phyloP scores from a whole-genome alignment of 2,888 invertebrate genomes.

The Heliconius sara region DNA sequence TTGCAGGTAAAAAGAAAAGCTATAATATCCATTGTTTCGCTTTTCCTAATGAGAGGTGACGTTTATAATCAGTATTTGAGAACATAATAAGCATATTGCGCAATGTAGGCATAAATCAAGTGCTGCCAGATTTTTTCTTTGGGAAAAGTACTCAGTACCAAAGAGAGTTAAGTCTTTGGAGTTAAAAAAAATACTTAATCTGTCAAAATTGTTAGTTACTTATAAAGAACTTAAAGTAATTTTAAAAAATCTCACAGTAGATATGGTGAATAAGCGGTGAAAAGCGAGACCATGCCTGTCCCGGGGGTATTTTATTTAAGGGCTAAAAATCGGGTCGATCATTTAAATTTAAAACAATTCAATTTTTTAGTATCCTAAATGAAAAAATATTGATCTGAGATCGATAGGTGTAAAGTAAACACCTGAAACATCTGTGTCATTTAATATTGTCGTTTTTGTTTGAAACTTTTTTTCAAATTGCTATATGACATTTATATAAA shows the following conservation, averaged over 20 bases:
- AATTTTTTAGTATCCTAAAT: constrained; percentile 1
- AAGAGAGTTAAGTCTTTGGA: too few relatives aligned
- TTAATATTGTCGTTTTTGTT: neutral
- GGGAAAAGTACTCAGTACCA: too few relatives aligned
- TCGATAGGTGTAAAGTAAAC: constrained; percentile 56
- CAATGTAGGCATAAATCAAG: too few relatives aligned
- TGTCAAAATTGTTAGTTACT: too few relatives aligned
- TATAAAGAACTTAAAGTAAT: too few relatives aligned
- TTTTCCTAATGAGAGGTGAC: neutral
- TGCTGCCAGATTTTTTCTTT: too few relatives aligned
- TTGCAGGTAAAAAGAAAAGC: neutral
- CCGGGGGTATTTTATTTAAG: too few relatives aligned
- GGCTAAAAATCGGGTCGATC: too few relatives aligned
- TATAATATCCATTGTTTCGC: neutral
- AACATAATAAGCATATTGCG: neutral
- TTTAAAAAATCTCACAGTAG: too few relatives aligned
- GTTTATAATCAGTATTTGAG: neutral
- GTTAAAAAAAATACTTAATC: too few relatives aligned
- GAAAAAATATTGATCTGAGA: constrained; percentile 43
- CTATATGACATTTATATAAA: neutral
- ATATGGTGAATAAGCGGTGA: too few relatives aligned
- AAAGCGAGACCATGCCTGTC: too few relatives aligned
- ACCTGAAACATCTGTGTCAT: constrained; percentile 61
- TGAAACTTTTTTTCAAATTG: neutral
- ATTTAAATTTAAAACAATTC: neutral